Evolutionary conservation across 2,888 invertebrate species (phyloP).

Genomic region (Drosophila kambysellisi): DNA sequence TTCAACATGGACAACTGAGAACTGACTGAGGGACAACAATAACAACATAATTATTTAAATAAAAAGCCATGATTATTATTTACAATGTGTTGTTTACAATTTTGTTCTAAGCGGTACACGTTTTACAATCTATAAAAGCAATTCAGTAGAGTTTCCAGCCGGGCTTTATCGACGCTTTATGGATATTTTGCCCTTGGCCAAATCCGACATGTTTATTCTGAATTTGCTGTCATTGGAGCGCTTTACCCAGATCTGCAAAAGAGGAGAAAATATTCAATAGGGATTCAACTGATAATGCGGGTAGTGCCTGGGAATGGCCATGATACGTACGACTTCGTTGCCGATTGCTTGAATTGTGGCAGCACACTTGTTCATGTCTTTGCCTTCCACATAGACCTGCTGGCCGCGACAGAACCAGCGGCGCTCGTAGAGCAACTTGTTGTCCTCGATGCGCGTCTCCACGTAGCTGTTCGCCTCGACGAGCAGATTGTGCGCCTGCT

Average conservation of each 20-base stretch:
- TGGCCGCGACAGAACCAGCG: conserved; percentile 98
- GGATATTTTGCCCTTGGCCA: conserved; percentile 94
- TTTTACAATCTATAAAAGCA: conserved; percentile 16
- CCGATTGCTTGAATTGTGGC: conserved; percentile 96
- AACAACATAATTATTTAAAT: conserved; percentile 12
- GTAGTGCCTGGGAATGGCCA: background rate
- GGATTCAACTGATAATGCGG: background rate
- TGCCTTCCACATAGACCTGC: conserved; percentile 95
- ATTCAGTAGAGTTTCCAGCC: background rate
- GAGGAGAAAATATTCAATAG: background rate
- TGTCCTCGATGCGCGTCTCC: conserved; percentile 97
- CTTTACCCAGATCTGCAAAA: conserved; percentile 94
- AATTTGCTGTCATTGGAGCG: conserved; percentile 92
- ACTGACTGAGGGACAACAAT: background rate
- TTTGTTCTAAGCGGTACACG: conserved; percentile 10
- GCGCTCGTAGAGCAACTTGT: conserved; percentile 96
- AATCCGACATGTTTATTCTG: conserved; percentile 92
- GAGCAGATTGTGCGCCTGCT: conserved; percentile 63
- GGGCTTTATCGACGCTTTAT: conserved; percentile 89
- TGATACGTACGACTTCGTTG: conserved; percentile 91
- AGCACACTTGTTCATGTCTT: conserved; percentile 93
- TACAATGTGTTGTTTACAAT: conserved; percentile 29
- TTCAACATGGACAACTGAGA: background rate
- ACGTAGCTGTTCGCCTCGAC: conserved; percentile 86
- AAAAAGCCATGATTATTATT: conserved; percentile 12